phyloP scores from a whole-genome alignment of 2,113 vertebrate genomes.

The Nycticryphes semicollaris region DNA sequence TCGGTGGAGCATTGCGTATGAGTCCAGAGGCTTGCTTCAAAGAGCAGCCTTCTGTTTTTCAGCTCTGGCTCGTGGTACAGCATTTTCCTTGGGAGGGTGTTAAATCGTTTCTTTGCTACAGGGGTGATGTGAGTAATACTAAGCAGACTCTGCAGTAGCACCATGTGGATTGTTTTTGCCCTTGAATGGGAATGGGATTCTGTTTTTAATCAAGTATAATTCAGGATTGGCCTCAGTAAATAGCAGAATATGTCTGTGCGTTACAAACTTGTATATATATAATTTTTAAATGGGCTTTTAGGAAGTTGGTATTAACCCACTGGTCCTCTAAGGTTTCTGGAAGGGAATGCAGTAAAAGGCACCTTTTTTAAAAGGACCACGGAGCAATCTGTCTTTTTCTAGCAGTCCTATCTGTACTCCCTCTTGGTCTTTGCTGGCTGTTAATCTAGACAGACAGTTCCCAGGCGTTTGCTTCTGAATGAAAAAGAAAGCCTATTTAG shows the following conservation, averaged over 20 bases:
- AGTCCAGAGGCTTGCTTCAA: neutral
- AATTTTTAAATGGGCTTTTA: neutral
- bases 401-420: neutral
- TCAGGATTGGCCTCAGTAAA: conserved; percentile 1
- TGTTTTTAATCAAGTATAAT: conserved; percentile 39
- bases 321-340: neutral
- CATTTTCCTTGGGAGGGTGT: neutral
- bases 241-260: neutral
- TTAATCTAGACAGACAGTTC: neutral
- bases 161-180: conserved; percentile 33
- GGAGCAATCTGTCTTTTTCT: neutral
- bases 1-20: accelerated
- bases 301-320: neutral
- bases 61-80: conserved; percentile 2
- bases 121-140: conserved; percentile 34
- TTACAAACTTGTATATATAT: neutral
- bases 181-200: conserved; percentile 31
- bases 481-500: neutral
- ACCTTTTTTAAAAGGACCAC: neutral
- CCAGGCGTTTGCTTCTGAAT: neutral
- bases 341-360: neutral
- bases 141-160: conserved; percentile 41
- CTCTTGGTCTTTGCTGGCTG: neutral
- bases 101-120: conserved; percentile 31
- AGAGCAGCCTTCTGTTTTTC: neutral